Conservation (phyloP, 1,140 invertebrate species). For the Ditylenchus dipsaci region DNA sequence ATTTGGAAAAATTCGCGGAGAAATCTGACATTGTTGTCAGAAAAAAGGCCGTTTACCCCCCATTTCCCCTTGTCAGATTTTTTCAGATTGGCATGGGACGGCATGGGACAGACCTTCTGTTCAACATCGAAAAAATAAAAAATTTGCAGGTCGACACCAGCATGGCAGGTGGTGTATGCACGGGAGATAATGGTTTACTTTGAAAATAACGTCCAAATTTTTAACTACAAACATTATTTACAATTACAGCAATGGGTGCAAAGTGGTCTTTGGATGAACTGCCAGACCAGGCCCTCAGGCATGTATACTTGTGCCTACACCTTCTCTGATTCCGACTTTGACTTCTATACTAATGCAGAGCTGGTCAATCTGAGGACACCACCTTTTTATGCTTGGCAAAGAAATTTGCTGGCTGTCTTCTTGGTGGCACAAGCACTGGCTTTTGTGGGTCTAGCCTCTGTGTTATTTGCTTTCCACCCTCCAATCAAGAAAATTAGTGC, state of each 20-base stretch:
- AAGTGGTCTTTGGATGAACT: slow-evolving; percentile 43
- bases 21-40: no score
- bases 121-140: no score
- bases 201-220: neutral
- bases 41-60: no score
- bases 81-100: no score
- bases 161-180: slow-evolving; percentile 45
- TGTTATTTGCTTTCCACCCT: slow-evolving; percentile 35
- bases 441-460: slow-evolving; percentile 35
- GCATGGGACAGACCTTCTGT: no score
- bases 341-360: slow-evolving; percentile 44
- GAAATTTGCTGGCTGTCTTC: slow-evolving; percentile 31
- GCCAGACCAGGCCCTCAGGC: slow-evolving; percentile 41
- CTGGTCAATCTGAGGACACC: slow-evolving; percentile 36
- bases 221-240: neutral
- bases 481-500: slow-evolving; percentile 24
- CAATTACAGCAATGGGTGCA: slow-evolving; percentile 44
- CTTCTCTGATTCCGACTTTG: slow-evolving; percentile 37
- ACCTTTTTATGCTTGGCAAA: slow-evolving; percentile 47
- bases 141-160: neutral
- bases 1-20: no score
- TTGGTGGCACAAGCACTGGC: slow-evolving; percentile 32
- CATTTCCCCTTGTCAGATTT: no score
- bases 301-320: slow-evolving; percentile 49
- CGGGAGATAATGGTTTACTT: slow-evolving; percentile 16